A percentile compares a stretch with the other conserved stretches of the same genome.
Evolutionary conservation across 2,888 invertebrate genomes (phyloP).

Genomic region (Polyploca ridens): DNA sequence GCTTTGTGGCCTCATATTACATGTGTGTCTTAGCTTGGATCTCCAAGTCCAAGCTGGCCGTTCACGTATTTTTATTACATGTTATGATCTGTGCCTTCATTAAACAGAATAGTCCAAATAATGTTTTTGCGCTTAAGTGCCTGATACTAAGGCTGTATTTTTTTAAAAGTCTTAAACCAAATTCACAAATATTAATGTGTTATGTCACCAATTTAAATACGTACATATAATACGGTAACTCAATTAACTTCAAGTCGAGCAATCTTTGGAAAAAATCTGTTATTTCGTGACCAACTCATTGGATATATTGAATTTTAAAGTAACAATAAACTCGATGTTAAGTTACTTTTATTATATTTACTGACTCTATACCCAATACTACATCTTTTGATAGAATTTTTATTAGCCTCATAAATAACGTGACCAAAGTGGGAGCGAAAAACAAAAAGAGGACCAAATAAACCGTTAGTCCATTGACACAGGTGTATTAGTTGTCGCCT

Average conservation of each 20-base stretch:
- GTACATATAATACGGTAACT: too few species aligned
- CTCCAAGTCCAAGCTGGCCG: constrained; percentile 4
- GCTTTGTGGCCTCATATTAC: constrained; percentile 48
- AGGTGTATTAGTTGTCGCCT: constrained; percentile 47
- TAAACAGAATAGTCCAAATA: not conserved
- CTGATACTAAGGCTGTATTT: too few species aligned
- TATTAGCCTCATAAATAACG: constrained; percentile 48
- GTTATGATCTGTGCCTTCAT: constrained; percentile 15
- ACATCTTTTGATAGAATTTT: constrained; percentile 43
- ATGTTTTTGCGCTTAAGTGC: too few species aligned
- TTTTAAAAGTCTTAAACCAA: too few species aligned
- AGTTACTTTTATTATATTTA: constrained; percentile 12
- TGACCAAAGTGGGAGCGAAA: constrained; percentile 30
- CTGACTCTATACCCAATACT: constrained; percentile 27
- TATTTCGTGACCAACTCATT: not conserved
- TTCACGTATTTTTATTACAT: constrained; percentile 2
- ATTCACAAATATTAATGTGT: too few species aligned
- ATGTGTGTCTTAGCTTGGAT: constrained; percentile 16
- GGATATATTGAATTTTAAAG: not conserved
- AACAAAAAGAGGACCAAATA: constrained; percentile 49
- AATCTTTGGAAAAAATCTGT: too few species aligned
- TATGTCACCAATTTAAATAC: too few species aligned
- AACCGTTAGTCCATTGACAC: constrained; percentile 54
- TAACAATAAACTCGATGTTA: not conserved
- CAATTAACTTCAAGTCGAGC: too few species aligned